A percentile compares a stretch with the other conserved stretches of the same genome.
Conservation (phyloP, 2,888 invertebrate genomes). For the Drosophila macrospina region DNA sequence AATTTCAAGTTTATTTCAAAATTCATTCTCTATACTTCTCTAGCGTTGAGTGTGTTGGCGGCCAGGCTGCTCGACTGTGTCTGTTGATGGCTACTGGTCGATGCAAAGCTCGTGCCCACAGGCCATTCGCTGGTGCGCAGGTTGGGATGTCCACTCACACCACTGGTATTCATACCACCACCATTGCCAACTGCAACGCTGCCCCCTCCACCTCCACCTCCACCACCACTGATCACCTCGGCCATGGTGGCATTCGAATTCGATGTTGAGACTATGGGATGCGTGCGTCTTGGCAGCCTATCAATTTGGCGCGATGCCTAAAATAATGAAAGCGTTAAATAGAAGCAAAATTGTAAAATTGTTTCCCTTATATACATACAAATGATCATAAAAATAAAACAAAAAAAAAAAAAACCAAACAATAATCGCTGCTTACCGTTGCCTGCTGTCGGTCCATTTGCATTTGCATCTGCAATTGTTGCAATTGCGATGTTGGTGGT, state of each 20-base stretch:
- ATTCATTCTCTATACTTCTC: constrained; percentile 77
- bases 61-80: constrained; percentile 83
- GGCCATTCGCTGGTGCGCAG: constrained; percentile 84
- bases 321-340: constrained; percentile 62
- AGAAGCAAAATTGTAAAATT: constrained; percentile 28
- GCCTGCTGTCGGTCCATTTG: constrained; percentile 96
- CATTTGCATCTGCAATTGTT: constrained; percentile 97
- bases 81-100: constrained; percentile 82
- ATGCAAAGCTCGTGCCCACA: constrained; percentile 80
- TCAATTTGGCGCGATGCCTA: constrained; percentile 95
- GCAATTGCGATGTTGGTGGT: constrained; percentile 91
- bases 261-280: constrained; percentile 88
- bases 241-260: constrained; percentile 87
- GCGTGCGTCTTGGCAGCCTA: constrained; percentile 93
- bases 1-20: not conserved
- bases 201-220: constrained; percentile 53
- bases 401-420: constrained; percentile 5
- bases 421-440: constrained; percentile 85
- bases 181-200: constrained; percentile 65
- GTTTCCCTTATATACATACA: constrained; percentile 11
- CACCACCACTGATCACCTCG: constrained; percentile 84
- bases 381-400: constrained; percentile 10
- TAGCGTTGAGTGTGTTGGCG: constrained; percentile 83
- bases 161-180: constrained; percentile 58
- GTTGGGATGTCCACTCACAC: constrained; percentile 68